A percentile compares a stretch with the other conserved stretches of the same genome.
phyloP scores from a whole-genome alignment of 2,797 vertebrate genomes.

The Pantherophis alleghaniensis region DNA sequence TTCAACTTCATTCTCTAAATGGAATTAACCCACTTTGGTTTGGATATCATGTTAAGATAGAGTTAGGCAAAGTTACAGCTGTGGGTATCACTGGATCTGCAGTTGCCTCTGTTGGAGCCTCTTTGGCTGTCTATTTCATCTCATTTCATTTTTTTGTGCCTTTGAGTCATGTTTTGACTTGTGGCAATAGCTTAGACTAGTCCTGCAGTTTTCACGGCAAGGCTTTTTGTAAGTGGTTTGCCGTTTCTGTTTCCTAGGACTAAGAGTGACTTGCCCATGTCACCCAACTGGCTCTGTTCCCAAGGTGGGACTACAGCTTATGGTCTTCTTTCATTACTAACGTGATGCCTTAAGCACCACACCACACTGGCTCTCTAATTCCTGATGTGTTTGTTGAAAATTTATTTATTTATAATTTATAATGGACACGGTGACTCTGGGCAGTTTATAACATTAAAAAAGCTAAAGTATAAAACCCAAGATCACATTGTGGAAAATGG shows the following conservation, averaged over 20 bases:
- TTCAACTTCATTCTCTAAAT: not conserved
- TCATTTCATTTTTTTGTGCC: not conserved
- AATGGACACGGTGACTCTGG: not conserved
- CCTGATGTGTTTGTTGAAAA: not conserved
- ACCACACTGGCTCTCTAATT: not conserved
- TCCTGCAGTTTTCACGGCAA: not conserved
- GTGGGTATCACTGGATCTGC: not conserved
- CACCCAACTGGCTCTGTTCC: not conserved
- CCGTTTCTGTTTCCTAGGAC: not conserved
- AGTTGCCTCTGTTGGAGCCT: not conserved
- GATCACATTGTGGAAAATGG: not conserved
- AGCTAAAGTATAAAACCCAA: not conserved
- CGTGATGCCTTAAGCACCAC: not conserved
- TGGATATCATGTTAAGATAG: not conserved
- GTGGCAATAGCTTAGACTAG: not conserved
- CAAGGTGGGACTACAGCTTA: not conserved
- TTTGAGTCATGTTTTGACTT: not conserved
- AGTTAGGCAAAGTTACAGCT: not conserved
- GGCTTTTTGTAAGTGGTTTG: not conserved
- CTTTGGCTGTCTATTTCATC: not conserved
- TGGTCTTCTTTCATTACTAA: not conserved
- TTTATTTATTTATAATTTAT: not conserved
- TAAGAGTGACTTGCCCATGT: not conserved
- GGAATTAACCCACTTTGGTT: not conserved
- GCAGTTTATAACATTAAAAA: not conserved